These are phyloP conservation scores for Ochropacha duplaris DNA, from an alignment of 2,888 invertebrate species.

Conservation along the genomic window DNA sequence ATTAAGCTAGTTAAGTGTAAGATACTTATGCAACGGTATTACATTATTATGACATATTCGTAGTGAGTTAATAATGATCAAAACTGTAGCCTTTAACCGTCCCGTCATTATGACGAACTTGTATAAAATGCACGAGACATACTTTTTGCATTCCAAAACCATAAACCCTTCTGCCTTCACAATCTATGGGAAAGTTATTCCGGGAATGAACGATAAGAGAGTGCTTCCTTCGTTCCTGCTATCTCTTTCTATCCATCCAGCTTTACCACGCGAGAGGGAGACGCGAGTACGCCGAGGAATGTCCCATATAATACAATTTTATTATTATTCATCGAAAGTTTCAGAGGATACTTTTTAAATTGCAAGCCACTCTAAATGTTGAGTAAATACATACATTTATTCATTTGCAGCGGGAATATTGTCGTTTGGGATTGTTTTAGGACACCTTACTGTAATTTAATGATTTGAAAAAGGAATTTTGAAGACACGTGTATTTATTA, in stretches of 20 bases:
- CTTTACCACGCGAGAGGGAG: constrained; percentile 27
- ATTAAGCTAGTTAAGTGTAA: not conserved
- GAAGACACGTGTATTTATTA: not conserved
- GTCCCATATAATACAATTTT: constrained; percentile 65
- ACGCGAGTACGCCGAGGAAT: constrained; percentile 51
- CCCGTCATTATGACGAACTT: constrained; percentile 30
- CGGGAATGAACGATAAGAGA: constrained; percentile 76
- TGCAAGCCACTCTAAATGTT: not conserved
- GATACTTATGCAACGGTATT: not conserved
- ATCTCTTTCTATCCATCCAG: constrained; percentile 37
- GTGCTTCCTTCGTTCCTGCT: constrained; percentile 53
- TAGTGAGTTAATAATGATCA: not conserved
- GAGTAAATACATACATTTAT: not conserved
- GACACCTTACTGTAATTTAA: not conserved
- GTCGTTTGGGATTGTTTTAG: not conserved
- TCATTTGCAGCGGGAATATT: not conserved
- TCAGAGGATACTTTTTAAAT: constrained; percentile 27
- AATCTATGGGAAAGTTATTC: constrained; percentile 80
- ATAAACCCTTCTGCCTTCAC: constrained; percentile 48
- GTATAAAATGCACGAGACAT: constrained; percentile 27
- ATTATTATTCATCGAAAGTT: constrained; percentile 68
- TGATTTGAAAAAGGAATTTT: not conserved
- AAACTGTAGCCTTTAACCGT: not conserved
- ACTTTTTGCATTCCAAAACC: constrained; percentile 64
- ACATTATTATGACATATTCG: not conserved